These are phyloP conservation scores for Aphodius sticticus DNA, from an alignment of 2,888 invertebrate species.

Conservation along the genomic window DNA sequence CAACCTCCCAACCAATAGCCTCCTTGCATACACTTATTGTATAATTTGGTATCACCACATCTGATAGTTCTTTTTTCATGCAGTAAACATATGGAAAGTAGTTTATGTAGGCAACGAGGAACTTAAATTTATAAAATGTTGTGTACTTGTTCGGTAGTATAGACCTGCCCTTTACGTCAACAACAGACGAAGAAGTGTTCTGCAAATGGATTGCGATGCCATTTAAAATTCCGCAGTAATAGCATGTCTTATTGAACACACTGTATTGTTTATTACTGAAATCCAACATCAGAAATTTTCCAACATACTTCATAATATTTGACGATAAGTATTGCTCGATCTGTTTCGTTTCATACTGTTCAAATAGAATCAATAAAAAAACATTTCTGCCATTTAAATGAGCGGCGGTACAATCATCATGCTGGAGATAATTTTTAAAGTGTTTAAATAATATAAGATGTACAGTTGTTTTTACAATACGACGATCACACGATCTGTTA, in stretches of 20 bases:
- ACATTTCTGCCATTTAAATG: not conserved
- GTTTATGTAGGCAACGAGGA: constrained; percentile 40
- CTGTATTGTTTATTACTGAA: not conserved
- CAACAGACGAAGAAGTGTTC: not conserved
- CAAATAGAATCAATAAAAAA: not conserved
- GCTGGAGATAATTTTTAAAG: not conserved
- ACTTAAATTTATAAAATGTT: not conserved
- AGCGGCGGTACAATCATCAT: not conserved
- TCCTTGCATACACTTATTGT: constrained; percentile 35
- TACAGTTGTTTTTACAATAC: not conserved
- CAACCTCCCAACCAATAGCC: constrained; percentile 40
- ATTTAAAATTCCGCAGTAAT: not conserved
- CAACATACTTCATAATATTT: not conserved
- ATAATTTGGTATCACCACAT: not conserved
- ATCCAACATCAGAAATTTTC: not conserved
- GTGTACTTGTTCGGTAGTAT: not conserved
- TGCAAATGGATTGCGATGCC: not conserved
- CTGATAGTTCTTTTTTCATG: not conserved
- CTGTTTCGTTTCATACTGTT: not conserved
- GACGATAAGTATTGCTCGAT: not conserved
- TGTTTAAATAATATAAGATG: not conserved
- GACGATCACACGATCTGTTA: not conserved
- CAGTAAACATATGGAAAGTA: constrained; percentile 42
- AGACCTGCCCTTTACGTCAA: not conserved
- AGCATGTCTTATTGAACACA: not conserved